Percentiles rank a stretch among this genome's conserved stretches.
These are phyloP conservation scores for Podotricha telesiphe DNA, from an alignment of 2,888 invertebrate genomes.

Conservation along the genomic window DNA sequence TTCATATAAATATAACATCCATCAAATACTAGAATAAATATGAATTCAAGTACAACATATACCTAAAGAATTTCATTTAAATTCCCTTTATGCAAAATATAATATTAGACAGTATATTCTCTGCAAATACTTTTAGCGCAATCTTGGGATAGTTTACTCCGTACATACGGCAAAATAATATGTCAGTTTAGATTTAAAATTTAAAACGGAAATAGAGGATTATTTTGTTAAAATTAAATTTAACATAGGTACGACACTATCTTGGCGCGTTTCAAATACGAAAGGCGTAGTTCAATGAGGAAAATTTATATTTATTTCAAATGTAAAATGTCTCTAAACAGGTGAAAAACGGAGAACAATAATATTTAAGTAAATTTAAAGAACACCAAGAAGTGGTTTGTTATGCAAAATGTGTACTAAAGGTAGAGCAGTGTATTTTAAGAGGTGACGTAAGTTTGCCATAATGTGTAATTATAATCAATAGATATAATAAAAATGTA, in stretches of 20 bases:
- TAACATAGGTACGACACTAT: not conserved
- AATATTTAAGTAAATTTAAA: too few species aligned
- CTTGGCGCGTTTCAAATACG: too few species aligned
- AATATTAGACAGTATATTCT: not conserved
- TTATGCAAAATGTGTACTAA: too few species aligned
- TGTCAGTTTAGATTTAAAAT: not conserved
- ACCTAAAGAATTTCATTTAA: constrained; percentile 4
- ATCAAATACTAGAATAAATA: not conserved
- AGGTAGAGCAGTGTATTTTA: too few species aligned
- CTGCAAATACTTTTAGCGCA: constrained; percentile 16
- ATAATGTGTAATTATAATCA: too few species aligned
- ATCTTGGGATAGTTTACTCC: not conserved
- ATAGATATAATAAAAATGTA: too few species aligned
- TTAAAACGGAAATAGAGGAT: not conserved
- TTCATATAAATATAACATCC: not conserved
- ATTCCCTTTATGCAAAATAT: constrained; percentile 7
- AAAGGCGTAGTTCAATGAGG: too few species aligned
- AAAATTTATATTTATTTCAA: too few species aligned
- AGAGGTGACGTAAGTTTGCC: too few species aligned
- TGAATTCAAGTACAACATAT: not conserved
- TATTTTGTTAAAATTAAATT: not conserved
- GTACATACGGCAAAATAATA: not conserved
- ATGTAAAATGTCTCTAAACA: too few species aligned
- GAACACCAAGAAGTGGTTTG: too few species aligned
- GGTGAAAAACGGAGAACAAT: too few species aligned